phyloP scores from a whole-genome alignment of 2,888 invertebrate species.

The Drosophila buzzatii region DNA sequence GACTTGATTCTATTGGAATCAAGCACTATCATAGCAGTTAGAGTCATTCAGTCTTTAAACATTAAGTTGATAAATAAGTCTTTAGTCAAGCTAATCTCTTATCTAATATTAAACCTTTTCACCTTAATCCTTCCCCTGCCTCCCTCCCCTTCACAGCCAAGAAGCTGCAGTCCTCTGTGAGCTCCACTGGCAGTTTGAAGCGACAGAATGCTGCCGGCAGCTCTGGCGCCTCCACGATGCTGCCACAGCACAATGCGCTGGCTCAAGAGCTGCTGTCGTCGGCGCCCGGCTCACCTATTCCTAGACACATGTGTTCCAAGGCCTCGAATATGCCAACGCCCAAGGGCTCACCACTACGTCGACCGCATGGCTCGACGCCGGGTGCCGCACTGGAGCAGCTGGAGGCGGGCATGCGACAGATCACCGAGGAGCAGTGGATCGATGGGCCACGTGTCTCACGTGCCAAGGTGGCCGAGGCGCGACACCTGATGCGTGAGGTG shows the following conservation, averaged over 20 bases:
- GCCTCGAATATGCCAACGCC: conserved; percentile 86
- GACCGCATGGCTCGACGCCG: conserved; percentile 76
- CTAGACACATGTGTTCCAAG: conserved; percentile 81
- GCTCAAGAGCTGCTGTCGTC: conserved; percentile 50
- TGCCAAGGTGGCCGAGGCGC: conserved; percentile 92
- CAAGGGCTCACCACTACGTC: conserved; percentile 86
- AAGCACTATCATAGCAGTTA: neutral
- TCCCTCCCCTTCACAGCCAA: conserved; percentile 36
- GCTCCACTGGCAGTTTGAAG: conserved; percentile 57
- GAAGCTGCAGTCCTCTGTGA: conserved; percentile 48
- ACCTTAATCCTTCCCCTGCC: no score
- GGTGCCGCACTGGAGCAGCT: conserved; percentile 67
- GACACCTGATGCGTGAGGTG: conserved; percentile 92
- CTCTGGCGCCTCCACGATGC: conserved; percentile 23
- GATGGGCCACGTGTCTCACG: conserved; percentile 96
- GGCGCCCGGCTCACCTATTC: conserved; percentile 65
- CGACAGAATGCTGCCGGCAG: conserved; percentile 40
- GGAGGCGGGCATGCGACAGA: conserved; percentile 84
- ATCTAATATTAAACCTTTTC: neutral
- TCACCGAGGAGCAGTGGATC: conserved; percentile 97
- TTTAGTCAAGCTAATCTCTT: neutral
- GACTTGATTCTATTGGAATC: neutral
- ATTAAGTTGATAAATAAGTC: neutral
- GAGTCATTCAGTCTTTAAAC: neutral
- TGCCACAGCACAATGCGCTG: conserved; percentile 25